Evolutionary conservation across 2,888 invertebrate species (phyloP), one percentile per base, ranked within the genome.

Genomic region (Fragum fragum): DNA sequence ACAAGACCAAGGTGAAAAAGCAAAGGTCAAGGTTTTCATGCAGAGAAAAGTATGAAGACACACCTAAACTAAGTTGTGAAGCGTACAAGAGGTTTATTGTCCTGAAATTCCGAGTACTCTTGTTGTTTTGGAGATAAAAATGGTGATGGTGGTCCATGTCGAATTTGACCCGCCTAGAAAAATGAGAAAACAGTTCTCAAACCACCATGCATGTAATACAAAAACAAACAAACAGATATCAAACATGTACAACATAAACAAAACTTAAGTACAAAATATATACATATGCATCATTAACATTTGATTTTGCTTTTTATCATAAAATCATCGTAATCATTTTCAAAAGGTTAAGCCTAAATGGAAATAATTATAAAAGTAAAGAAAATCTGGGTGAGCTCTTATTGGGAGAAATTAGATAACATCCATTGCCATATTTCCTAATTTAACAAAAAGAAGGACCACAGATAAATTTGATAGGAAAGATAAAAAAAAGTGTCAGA

Each of bases 51-150:
- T 53, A 21, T 47, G 32, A 42, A 75, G 71, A 80, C 76, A 80
- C 80, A 80, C 80, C 76, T 76, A 76, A 88, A 72, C 86, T 90
- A 90, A 55, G 89, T 85, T 68, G 89, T 83, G 83, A 90, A 89
- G 73, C 86, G 87, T 82, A 90, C 88, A 70, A 90, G 87, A 47
- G 87, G 79, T 76, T 84, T 79, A 85, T 87, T 88, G 74, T 87
- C 84, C 70, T 47, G 75, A 81, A 86, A 89, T 75, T 87, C 85
- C 32, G 90, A 87, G 81, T 85, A 92, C 83, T 93, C 92, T 88
- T 92, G 92, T 83, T 93, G 92, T 36, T 91, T 87, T 69, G 93
- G 92, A 80, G 92, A 91, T 72, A 90, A 82, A 86, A 91, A 92
- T 69, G 92, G 92, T 75, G 92, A 83, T 32, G 91, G 91, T 42